Evolutionary conservation across 2,888 invertebrate species (phyloP), one percentile per base, ranked within the genome.

Genomic region (Cheilosia urbana): DNA sequence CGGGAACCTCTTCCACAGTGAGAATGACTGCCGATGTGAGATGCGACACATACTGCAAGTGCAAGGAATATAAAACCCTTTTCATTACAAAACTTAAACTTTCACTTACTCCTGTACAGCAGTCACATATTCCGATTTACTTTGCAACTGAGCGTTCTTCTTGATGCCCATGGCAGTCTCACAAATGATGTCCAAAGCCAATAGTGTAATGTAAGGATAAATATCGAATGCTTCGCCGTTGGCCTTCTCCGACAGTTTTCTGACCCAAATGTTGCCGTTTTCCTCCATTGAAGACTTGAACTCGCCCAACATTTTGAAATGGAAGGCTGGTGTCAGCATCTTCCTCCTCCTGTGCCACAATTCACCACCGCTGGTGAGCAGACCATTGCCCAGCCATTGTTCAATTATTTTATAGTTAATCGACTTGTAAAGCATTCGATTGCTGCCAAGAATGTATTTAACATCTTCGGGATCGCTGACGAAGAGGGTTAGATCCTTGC

Each of bases 151-250:
- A 0, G 96, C 96, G 89, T 96, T 93, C 5, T 96, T 93, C 73
- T 94, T 94, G 37, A 95, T 94, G 2, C 97, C 97, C 97, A 98
- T 97, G 6, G 97, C 96, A 15, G 97, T 96, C 92, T 97, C 92
- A 62, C 91, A 91, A 34, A 92, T 92, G 51, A 90, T 89, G 68
- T 92, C 92, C 87, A 92, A 85, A 2, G 92, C 90, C 69, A 91
- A 90, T 1, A 92, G 91, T 91, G 91, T 94, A 91, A 68, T 96
- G 91, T 80, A 94, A 89, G 76, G 95, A 94, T 90, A 94, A 93
- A 88, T 91, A 89, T 96, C 94, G 55, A 95, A 91, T 1, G 88
- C 77, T 92, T 93, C 40, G 92, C 93, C 69, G 90, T 90, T 17
- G 89, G 91, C 84, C 88, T 91, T 89, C 93, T 94, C 24, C 93